Evolutionary conservation across 1,140 invertebrate species (phyloP), one percentile per base, ranked within the genome.

Genomic region (Drosophila asahinai): DNA sequence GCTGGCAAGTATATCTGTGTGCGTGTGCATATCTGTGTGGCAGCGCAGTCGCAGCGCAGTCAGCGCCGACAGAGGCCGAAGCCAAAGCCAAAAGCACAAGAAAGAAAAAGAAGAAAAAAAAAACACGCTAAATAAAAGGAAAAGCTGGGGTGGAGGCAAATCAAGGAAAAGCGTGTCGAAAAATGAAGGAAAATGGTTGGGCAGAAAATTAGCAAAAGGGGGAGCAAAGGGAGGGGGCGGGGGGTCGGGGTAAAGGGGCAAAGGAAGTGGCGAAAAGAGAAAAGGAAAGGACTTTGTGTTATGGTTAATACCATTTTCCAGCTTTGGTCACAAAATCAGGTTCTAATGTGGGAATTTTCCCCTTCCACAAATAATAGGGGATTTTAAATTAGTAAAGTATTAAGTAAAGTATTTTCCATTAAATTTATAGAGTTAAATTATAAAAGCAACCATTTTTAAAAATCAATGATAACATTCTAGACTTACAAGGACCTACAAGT

Each of bases 31-130:
- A 42, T 58, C 30, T 71, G 47, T 68, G 9, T 71, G 66, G 75
- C 47, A 65, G 77, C 71, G 59, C 52, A 61, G 77, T 54, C 57
- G 49, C 71, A 59, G 73, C 80, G 70, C 52, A 49, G 64, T 36
- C 80, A 48, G 48, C 79, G 67, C 49, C 43, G 43, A 65, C 77
- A 76, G 79, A 77, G 79, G 71, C 67, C 63, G 66, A 71, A 64
- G 62, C 61, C 48, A 47, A 66, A 71, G 68, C 62, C 68, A 60
- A 72, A 59, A 74, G 71, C 71, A 73, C 68, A 73, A 83, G 74
- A 76, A 80, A 66, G 60, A 65, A 77, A 30, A 52, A 58, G 33
- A 52, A 58, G 33, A 59, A 63, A 68, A 76, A 75, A 75, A 63
- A 63, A 67, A 61, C 33, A 65, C 47, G 58, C 51, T 58, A 43